These are phyloP conservation scores for Drosophila yooni DNA, from an alignment of 2,888 invertebrate genomes.

Conservation along the genomic window DNA sequence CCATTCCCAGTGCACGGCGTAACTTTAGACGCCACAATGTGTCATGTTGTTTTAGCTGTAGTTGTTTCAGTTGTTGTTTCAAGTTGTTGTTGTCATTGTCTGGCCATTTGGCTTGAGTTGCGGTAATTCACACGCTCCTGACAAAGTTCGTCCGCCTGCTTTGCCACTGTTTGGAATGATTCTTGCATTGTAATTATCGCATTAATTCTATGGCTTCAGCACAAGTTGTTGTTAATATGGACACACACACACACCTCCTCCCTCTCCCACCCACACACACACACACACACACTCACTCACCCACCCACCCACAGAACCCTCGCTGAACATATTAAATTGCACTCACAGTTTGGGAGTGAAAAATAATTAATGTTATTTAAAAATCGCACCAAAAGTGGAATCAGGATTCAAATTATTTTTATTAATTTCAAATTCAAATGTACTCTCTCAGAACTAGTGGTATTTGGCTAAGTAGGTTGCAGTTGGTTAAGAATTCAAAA, in stretches of 20 bases:
- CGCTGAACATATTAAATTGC: slow-evolving; percentile 57
- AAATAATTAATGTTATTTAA: neutral
- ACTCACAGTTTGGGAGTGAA: slow-evolving; percentile 37
- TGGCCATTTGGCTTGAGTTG: slow-evolving; percentile 31
- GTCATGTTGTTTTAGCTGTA: slow-evolving; percentile 24
- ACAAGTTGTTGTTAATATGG: slow-evolving; percentile 16
- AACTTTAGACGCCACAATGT: slow-evolving; percentile 50
- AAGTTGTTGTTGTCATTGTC: slow-evolving; percentile 14
- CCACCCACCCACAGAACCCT: neutral
- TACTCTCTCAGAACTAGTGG: neutral
- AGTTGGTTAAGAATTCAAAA: neutral
- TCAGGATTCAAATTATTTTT: neutral
- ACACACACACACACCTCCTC: neutral
- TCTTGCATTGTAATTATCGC: slow-evolving; percentile 77
- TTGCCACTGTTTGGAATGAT: slow-evolving; percentile 58
- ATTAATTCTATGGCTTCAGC: slow-evolving; percentile 78
- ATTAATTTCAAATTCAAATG: neutral
- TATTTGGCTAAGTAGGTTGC: neutral
- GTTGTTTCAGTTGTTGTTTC: slow-evolving; percentile 4
- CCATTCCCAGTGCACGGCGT: slow-evolving; percentile 21
- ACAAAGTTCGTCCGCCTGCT: slow-evolving; percentile 10
- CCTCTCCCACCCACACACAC: neutral
- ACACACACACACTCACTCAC: neutral
- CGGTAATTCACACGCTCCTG: slow-evolving; percentile 65
- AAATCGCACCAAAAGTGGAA: neutral